Evolutionary conservation across 2,113 vertebrate species (phyloP).

Genomic region (Zosterops lateralis): DNA sequence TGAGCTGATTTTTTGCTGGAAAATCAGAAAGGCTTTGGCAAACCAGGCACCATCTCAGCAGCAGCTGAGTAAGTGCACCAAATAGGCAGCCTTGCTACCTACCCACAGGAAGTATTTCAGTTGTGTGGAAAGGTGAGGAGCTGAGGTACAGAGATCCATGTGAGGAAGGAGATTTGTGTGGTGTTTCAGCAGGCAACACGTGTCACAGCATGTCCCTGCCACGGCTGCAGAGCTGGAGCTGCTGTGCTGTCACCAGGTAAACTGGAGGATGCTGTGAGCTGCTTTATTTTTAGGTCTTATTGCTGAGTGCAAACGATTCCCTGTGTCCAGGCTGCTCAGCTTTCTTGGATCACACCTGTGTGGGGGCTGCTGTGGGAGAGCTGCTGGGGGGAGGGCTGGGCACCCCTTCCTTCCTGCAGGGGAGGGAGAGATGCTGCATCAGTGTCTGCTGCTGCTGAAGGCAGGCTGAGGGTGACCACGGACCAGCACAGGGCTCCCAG

Average conservation of each 20-base stretch:
- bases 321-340: background rate
- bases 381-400: background rate
- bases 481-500: background rate
- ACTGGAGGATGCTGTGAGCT: background rate
- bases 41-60: background rate
- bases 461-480: background rate
- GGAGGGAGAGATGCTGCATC: background rate
- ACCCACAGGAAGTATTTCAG: background rate
- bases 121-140: background rate
- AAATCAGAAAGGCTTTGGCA: background rate
- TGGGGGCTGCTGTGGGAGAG: background rate
- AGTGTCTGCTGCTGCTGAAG: background rate
- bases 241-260: background rate
- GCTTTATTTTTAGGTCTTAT: slow-evolving; percentile 29
- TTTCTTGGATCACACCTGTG: rapidly evolving
- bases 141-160: rapidly evolving
- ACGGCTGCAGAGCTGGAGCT: background rate
- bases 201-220: rapidly evolving
- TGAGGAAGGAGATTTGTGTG: background rate
- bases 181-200: background rate
- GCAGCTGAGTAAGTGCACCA: background rate
- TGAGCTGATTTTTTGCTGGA: background rate
- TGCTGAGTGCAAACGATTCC: background rate
- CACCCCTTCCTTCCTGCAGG: background rate
- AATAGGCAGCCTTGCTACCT: background rate